A percentile compares a stretch with the other conserved stretches of the same genome.
These are phyloP conservation scores for Eidolon helvum DNA, from an alignment of 2,113 vertebrate genomes.

Conservation along the genomic window DNA sequence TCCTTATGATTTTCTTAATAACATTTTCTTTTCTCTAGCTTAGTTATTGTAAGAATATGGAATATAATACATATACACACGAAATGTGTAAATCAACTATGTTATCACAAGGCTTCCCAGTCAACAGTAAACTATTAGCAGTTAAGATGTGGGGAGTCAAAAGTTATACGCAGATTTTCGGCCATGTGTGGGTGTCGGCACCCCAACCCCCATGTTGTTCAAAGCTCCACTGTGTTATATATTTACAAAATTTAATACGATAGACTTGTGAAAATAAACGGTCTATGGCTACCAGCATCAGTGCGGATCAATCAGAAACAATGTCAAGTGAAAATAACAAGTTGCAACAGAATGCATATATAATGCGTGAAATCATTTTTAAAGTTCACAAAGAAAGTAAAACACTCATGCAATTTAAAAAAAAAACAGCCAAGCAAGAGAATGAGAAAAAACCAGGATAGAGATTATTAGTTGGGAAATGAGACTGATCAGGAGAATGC, in stretches of 20 bases:
- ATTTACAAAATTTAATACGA: background rate
- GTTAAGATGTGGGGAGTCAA: background rate
- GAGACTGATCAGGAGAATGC: background rate
- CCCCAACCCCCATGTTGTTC: background rate
- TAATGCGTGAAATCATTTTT: background rate
- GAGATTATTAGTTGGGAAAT: background rate
- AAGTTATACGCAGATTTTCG: background rate
- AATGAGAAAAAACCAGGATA: background rate
- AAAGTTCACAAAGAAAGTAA: background rate
- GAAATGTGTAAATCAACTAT: too few species aligned
- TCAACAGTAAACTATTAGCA: too few species aligned
- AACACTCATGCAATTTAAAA: background rate
- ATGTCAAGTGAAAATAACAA: background rate
- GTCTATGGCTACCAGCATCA: background rate
- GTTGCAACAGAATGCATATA: background rate
- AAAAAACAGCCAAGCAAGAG: background rate
- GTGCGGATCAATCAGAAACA: background rate
- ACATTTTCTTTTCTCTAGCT: background rate
- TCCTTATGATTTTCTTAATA: background rate
- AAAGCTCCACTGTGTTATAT: background rate
- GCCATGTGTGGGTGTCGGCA: background rate
- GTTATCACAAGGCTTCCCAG: too few species aligned
- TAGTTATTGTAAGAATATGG: background rate
- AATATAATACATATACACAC: background rate
- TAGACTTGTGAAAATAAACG: background rate